These are phyloP conservation scores for Creontiades dilutus DNA, from an alignment of 2,888 invertebrate species.

Conservation along the genomic window DNA sequence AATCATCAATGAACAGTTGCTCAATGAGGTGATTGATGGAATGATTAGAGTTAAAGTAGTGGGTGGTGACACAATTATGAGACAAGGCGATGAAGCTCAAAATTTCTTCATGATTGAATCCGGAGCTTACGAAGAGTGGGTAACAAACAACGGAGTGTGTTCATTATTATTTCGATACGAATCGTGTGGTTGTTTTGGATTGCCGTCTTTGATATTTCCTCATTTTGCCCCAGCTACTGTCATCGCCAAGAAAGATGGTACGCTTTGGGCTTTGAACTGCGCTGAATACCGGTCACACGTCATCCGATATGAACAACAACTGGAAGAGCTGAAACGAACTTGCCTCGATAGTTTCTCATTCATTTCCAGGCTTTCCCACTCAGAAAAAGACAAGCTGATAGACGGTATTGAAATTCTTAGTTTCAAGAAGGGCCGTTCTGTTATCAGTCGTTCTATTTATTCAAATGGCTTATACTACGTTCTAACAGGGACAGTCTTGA, in stretches of 20 bases:
- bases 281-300: constrained; percentile 97
- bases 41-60: constrained; percentile 7
- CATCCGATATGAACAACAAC: constrained; percentile 97
- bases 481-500: not conserved
- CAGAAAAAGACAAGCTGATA: not conserved
- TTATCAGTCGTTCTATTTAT: not conserved
- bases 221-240: constrained; percentile 88
- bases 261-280: constrained; percentile 99
- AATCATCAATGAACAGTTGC: not conserved
- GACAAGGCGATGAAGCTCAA: constrained; percentile 48
- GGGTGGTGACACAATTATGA: constrained; percentile 45
- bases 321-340: constrained; percentile 97
- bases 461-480: constrained; percentile 54
- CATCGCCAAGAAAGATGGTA: constrained; percentile 89
- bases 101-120: constrained; percentile 60
- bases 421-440: constrained; percentile 5
- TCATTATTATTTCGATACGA: constrained; percentile 44
- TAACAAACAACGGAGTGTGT: not conserved
- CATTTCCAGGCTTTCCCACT: constrained; percentile 87
- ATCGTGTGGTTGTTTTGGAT: constrained; percentile 45
- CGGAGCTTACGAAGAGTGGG: constrained; percentile 57
- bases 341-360: constrained; percentile 96
- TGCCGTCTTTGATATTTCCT: constrained; percentile 39
- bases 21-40: constrained; percentile 15
- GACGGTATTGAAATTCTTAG: constrained; percentile 10